phyloP scores from a whole-genome alignment of 2,888 invertebrate species.

The Polietes domitor region DNA sequence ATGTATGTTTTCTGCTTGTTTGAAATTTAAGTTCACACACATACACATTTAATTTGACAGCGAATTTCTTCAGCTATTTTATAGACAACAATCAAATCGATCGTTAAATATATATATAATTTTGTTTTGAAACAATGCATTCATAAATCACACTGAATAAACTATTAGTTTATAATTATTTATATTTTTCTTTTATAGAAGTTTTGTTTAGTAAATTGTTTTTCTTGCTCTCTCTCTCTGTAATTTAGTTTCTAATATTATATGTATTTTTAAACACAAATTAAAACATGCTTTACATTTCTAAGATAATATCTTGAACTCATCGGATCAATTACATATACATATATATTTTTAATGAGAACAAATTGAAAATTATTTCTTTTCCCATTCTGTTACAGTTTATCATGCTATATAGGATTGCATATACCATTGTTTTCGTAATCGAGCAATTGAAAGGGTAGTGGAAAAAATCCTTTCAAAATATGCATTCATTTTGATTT shows the following conservation, averaged over 20 bases:
- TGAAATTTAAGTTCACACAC: not conserved
- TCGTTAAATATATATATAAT: not conserved
- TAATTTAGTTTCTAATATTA: not conserved
- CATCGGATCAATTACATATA: no score
- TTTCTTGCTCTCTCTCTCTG: not conserved
- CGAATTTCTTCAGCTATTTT: not conserved
- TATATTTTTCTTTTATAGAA: conserved; percentile 9
- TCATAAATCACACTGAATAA: conserved; percentile 17
- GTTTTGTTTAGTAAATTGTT: not conserved
- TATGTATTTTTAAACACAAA: conserved; percentile 50
- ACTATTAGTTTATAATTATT: conserved; percentile 19
- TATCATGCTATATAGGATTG: no score
- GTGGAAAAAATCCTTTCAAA: no score
- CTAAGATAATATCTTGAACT: not conserved
- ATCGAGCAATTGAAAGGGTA: no score
- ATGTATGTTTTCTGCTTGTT: conserved; percentile 20
- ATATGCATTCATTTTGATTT: no score
- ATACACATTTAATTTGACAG: not conserved
- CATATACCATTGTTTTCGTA: no score
- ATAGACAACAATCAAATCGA: no score
- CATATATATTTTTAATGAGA: no score
- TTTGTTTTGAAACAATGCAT: not conserved
- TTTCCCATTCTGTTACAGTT: no score
- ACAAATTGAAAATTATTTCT: no score
- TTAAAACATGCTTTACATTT: not conserved